A percentile compares a stretch with the other conserved stretches of the same genome.
These are phyloP conservation scores for Drosophila guanche DNA, from an alignment of 1,140 invertebrate genomes.

Conservation along the genomic window DNA sequence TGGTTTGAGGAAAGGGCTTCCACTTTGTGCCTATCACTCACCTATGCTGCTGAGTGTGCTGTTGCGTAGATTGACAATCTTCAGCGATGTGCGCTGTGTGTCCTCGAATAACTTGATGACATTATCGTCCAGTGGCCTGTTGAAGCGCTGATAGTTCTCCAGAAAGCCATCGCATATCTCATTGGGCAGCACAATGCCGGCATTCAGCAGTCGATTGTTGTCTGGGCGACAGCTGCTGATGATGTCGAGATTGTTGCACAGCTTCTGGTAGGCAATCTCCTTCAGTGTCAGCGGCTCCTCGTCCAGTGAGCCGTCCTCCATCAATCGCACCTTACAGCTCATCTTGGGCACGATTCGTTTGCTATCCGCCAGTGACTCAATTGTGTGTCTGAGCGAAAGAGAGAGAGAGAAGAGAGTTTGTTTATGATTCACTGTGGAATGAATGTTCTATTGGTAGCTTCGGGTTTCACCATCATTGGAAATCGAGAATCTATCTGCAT, in stretches of 20 bases:
- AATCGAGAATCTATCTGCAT: too few relatives aligned
- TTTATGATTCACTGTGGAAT: background rate
- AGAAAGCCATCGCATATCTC: conserved; percentile 86
- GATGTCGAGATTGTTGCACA: conserved; percentile 87
- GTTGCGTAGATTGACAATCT: conserved; percentile 88
- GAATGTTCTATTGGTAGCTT: too few relatives aligned
- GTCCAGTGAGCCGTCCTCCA: conserved; percentile 78
- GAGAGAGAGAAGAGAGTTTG: background rate
- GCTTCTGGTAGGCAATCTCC: conserved; percentile 87
- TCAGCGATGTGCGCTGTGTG: conserved; percentile 87
- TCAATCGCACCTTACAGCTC: conserved; percentile 83
- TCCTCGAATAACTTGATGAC: conserved; percentile 90
- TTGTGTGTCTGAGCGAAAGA: background rate
- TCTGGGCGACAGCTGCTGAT: conserved; percentile 83
- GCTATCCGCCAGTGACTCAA: conserved; percentile 27
- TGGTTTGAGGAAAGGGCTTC: background rate
- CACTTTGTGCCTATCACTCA: conserved; percentile 14
- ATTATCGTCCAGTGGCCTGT: conserved; percentile 85
- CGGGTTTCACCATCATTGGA: too few relatives aligned
- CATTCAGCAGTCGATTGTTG: conserved; percentile 55
- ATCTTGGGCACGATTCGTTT: conserved; percentile 47
- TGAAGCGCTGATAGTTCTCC: conserved; percentile 87
- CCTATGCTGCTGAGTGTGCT: conserved; percentile 86
- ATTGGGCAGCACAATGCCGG: conserved; percentile 78
- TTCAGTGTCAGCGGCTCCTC: conserved; percentile 84